Conservation (phyloP, 2,797 vertebrate genomes). For the Odontamblyopus lacepedii region DNA sequence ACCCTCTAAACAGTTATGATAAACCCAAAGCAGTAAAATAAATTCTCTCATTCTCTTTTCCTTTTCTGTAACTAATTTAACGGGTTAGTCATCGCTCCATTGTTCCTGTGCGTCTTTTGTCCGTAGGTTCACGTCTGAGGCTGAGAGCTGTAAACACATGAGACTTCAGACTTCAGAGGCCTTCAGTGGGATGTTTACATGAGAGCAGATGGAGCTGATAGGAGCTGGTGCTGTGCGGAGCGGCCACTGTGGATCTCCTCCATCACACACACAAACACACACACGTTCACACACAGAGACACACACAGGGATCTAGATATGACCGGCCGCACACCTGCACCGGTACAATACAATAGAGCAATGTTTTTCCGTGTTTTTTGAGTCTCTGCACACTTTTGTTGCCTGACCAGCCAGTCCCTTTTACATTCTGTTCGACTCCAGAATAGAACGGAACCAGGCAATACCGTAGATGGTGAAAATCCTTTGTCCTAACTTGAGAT, state of each 20-base stretch:
- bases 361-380: too few relatives aligned
- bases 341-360: not conserved
- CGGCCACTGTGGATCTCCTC: conserved; percentile 51
- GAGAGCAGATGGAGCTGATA: conserved; percentile 77
- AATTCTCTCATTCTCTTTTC: conserved; percentile 6
- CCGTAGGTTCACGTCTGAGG: conserved; percentile 71
- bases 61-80: conserved; percentile 21
- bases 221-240: conserved; percentile 68
- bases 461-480: too few relatives aligned
- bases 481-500: too few relatives aligned
- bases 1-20: not conserved
- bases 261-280: conserved; percentile 51
- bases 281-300: too few relatives aligned
- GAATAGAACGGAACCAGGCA: too few relatives aligned
- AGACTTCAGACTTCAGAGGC: conserved; percentile 73
- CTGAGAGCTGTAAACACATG: conserved; percentile 77
- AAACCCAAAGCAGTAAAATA: not conserved
- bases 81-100: conserved; percentile 26
- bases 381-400: too few relatives aligned
- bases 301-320: conserved; percentile 58
- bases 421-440: too few relatives aligned
- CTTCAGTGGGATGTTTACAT: conserved; percentile 74
- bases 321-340: conserved; percentile 70
- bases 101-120: conserved; percentile 66
- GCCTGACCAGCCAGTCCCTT: too few relatives aligned